Evolutionary conservation across 2,113 vertebrate genomes (phyloP).

Genomic region (Mustelus asterias): DNA sequence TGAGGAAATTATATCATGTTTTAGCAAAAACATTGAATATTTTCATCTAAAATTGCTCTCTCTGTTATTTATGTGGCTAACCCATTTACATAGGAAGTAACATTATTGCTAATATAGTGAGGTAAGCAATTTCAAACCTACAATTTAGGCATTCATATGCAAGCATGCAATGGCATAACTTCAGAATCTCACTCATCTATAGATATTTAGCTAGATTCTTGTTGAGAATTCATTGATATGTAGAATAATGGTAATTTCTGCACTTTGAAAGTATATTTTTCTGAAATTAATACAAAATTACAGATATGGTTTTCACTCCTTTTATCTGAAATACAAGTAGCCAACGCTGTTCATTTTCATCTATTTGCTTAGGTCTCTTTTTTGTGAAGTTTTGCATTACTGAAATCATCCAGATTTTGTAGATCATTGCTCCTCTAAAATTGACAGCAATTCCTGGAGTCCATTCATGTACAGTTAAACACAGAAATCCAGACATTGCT

Average conservation of each 20-base stretch:
- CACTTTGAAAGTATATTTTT: not conserved
- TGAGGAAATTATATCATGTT: not conserved
- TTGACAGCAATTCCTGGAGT: no score
- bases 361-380: not conserved
- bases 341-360: not conserved
- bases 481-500: no score
- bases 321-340: not conserved
- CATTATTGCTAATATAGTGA: not conserved
- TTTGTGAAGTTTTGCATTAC: not conserved
- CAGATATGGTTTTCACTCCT: not conserved
- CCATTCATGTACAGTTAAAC: no score
- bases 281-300: not conserved
- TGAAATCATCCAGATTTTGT: not conserved
- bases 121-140: not conserved
- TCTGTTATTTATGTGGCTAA: not conserved
- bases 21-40: not conserved
- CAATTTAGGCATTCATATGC: not conserved
- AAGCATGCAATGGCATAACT: not conserved
- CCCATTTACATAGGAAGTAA: not conserved
- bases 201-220: not conserved
- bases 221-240: not conserved
- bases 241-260: not conserved
- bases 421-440: no score
- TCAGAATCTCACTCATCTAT: not conserved
- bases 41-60: not conserved